Evolutionary conservation across 2,113 vertebrate species (phyloP).

Genomic region (Protomyctophum bolini): DNA sequence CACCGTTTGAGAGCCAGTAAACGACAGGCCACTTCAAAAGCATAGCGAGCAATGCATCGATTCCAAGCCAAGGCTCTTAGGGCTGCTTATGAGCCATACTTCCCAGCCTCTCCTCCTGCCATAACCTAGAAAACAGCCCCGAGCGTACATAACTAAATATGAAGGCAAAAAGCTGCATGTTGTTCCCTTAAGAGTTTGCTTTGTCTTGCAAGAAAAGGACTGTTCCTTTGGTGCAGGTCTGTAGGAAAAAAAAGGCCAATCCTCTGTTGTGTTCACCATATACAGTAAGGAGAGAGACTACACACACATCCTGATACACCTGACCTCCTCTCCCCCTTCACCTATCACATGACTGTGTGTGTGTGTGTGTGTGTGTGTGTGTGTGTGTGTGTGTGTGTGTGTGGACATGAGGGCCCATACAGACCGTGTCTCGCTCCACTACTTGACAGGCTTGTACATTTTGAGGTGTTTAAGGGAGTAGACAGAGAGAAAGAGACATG

Average conservation of each 20-base stretch:
- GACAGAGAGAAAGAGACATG: background rate
- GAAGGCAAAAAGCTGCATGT: background rate
- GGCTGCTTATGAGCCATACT: conserved; percentile 49
- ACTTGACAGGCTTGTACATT: no score
- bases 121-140: conserved; percentile 51
- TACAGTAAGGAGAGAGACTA: background rate
- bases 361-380: no score
- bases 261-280: conserved; percentile 9
- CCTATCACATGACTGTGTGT: background rate
- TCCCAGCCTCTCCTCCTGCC: conserved; percentile 48
- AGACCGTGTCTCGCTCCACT: no score
- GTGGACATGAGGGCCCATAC: no score
- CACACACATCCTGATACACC: background rate
- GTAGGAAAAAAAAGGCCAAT: background rate
- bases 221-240: background rate
- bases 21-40: conserved; percentile 51
- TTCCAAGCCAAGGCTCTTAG: conserved; percentile 43
- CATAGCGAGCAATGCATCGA: conserved; percentile 31
- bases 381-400: no score
- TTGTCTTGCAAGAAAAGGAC: background rate
- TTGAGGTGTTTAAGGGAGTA: no score
- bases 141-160: background rate
- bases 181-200: background rate
- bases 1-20: conserved; percentile 48
- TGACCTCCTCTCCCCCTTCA: conserved; percentile 5